Evolutionary conservation across 2,113 vertebrate genomes (phyloP).

Genomic region (Poicephalus meyeri): DNA sequence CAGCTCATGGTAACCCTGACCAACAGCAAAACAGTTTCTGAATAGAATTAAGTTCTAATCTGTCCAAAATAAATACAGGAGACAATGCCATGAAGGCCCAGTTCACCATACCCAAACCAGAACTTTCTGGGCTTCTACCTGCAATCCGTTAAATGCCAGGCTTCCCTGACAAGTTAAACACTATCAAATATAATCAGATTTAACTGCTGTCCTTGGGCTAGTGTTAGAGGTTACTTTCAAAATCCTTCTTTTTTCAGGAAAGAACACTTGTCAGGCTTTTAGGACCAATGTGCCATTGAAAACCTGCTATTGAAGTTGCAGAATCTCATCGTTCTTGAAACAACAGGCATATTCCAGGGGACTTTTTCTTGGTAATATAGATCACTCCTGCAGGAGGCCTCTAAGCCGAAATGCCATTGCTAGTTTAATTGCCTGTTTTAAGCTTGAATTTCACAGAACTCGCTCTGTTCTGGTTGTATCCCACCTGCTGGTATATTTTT

Average conservation of each 20-base stretch:
- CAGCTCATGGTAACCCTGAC: neutral
- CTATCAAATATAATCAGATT: neutral
- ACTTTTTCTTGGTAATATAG: neutral
- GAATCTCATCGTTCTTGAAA: neutral
- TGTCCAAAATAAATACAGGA: neutral
- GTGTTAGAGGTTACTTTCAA: neutral
- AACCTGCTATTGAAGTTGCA: neutral
- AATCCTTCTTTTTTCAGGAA: neutral
- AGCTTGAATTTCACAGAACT: conserved; percentile 42
- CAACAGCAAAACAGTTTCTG: neutral
- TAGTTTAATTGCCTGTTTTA: conserved; percentile 44
- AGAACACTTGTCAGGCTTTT: neutral
- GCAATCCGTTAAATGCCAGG: neutral
- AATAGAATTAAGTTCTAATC: neutral
- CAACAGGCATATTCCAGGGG: neutral
- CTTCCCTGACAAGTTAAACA: neutral
- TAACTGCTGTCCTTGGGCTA: neutral
- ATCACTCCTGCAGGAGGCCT: conserved; percentile 47
- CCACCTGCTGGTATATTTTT: conserved; percentile 67
- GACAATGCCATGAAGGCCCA: neutral
- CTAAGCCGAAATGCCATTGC: conserved; percentile 22
- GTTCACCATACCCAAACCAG: neutral
- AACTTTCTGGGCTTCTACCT: neutral
- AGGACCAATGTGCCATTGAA: neutral
- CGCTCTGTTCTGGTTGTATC: conserved; percentile 31